These are phyloP conservation scores for Trichonephila inaurata DNA, from an alignment of 1,140 invertebrate species.

Conservation along the genomic window DNA sequence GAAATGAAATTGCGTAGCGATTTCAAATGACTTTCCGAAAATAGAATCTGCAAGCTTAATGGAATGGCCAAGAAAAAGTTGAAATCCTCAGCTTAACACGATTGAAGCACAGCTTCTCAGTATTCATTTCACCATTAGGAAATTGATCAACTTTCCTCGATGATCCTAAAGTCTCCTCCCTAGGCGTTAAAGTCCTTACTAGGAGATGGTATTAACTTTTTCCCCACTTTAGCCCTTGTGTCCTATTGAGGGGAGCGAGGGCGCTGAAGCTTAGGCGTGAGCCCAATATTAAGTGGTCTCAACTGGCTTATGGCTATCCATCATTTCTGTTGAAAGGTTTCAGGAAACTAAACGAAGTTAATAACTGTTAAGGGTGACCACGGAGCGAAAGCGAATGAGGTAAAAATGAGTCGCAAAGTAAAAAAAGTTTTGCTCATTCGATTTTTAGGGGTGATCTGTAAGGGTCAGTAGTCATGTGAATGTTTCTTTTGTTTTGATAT, in stretches of 20 bases:
- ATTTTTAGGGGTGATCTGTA: conserved; percentile 29
- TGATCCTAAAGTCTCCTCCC: conserved; percentile 70
- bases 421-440: not conserved
- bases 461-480: not conserved
- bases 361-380: conserved; percentile 71
- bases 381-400: conserved; percentile 55
- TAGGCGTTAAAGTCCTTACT: conserved; percentile 59
- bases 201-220: conserved; percentile 71
- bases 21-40: conserved; percentile 53
- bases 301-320: conserved; percentile 68
- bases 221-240: not conserved
- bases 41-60: conserved; percentile 56
- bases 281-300: conserved; percentile 71
- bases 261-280: conserved; percentile 64
- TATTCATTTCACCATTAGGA: conserved; percentile 73
- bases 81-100: conserved; percentile 57
- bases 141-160: conserved; percentile 72
- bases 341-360: conserved; percentile 74
- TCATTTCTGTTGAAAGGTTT: conserved; percentile 71
- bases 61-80: conserved; percentile 14
- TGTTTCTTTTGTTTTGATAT: not conserved
- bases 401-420: conserved; percentile 33
- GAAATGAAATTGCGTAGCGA: conserved; percentile 39
- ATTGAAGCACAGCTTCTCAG: conserved; percentile 27
- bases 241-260: conserved; percentile 26